phyloP scores from a whole-genome alignment of 1,140 invertebrate species.

The Bicyclus anynana region DNA sequence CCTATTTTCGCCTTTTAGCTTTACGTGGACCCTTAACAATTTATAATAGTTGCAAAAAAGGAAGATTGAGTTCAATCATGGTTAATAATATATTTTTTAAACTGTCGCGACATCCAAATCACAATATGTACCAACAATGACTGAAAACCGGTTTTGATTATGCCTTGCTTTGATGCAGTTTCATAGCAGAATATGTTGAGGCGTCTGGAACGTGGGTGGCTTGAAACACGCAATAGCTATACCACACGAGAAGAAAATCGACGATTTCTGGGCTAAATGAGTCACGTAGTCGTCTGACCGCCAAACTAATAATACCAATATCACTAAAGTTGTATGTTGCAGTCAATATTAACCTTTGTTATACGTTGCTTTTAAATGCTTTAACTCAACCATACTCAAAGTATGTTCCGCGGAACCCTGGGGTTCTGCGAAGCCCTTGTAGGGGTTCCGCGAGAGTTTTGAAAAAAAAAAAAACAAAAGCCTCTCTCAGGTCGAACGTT shows the following conservation, averaged over 20 bases:
- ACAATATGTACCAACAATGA: not conserved
- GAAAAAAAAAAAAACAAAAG: too few relatives aligned
- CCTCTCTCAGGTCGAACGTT: too few relatives aligned
- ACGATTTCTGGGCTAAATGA: conserved; percentile 12
- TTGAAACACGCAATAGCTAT: conserved; percentile 8
- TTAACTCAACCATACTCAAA: too few relatives aligned
- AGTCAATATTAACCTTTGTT: too few relatives aligned
- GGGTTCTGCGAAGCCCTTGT: too few relatives aligned
- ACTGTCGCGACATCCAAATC: conserved; percentile 9
- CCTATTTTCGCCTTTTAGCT: too few relatives aligned
- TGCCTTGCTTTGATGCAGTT: conserved; percentile 4
- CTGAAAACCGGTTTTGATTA: conserved; percentile 14
- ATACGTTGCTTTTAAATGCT: too few relatives aligned
- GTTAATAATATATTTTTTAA: not conserved
- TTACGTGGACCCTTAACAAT: too few relatives aligned
- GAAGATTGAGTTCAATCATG: not conserved
- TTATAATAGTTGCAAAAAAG: not conserved
- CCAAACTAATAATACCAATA: not conserved
- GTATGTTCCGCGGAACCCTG: too few relatives aligned
- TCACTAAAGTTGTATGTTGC: not conserved
- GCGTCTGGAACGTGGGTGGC: conserved; percentile 4
- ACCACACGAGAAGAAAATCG: conserved; percentile 1
- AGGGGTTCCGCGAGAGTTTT: too few relatives aligned
- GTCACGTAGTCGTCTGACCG: conserved; percentile 7
- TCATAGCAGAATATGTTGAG: conserved; percentile 8